Evolutionary conservation across 23 tunicate genomes (phyloP), one percentile per base, ranked within the genome.

Genomic region (Halocynthia aurantium): DNA sequence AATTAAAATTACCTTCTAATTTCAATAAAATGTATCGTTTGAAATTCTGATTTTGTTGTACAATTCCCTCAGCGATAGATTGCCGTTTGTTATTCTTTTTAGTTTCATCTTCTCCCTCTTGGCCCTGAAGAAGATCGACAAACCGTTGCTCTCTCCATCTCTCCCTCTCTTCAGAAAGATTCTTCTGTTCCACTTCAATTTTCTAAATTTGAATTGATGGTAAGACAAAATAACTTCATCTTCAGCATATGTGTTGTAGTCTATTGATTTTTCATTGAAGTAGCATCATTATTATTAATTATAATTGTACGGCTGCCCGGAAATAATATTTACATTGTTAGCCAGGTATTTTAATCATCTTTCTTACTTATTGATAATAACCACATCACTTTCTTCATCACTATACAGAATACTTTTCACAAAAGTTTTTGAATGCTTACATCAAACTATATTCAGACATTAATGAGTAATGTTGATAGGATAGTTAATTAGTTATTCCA

Each of bases 71-170:
- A 7, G 88, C 86, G 70, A 85, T 85, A 13, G 74, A 19, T 31
- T 62, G 67, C 51, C 80, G 56, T 55, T 22, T 55, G 12, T 54
- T 55, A 8, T 19, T 15, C 5, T 54, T 53, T 44, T 64, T 55
- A 19, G 18, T 68, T 22, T 55, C 75, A 9, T 66, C 75, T 19
- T 82, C 85, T 21, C 77, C 81, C 51, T 61, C 77, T 68, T 80
- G 69, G 5, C 88, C 98, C 54, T 69, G 67, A 62, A 85, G 67
- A 11, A 82, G 86, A 20, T 73, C 61, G 73, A 92, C 81, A 73
- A 92, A 61, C 22, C 98, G 67, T 55, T 82, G 74, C 75, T 92
- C 92, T 62, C 98, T 82, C 98, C 98, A 92, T 7, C 69, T 52
- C 70, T 57, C 52, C 22, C 98, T 56, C 57, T 73, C 62, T 15